Conservation (phyloP, 64 coral and sea anemone genomes). For the Cladopsammia gracilis region DNA sequence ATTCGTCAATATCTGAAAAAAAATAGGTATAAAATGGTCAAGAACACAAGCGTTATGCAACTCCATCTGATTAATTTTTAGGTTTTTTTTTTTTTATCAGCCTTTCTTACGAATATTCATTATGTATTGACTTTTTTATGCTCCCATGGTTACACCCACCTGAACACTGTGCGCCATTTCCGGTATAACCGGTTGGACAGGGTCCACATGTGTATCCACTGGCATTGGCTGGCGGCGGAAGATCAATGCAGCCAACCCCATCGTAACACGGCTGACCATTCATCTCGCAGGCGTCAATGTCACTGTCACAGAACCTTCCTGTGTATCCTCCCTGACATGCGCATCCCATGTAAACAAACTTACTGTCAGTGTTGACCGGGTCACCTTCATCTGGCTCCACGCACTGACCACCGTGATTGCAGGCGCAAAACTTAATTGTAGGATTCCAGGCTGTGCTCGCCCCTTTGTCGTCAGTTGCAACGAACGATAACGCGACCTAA, state of each 20-base stretch:
- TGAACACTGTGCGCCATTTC: not conserved
- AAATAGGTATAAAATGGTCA: not conserved
- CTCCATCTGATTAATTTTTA: too few relatives aligned
- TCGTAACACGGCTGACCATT: conserved; percentile 56
- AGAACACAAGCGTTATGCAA: too few relatives aligned
- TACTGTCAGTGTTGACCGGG: not conserved
- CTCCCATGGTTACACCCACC: not conserved
- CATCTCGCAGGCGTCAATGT: conserved; percentile 48
- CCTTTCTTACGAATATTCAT: too few relatives aligned
- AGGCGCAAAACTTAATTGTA: conserved; percentile 33
- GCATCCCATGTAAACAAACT: conserved; percentile 21
- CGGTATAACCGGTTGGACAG: not conserved
- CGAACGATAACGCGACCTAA: conserved; percentile 16
- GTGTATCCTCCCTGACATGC: conserved; percentile 40
- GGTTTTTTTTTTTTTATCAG: too few relatives aligned
- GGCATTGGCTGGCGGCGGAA: conserved; percentile 34
- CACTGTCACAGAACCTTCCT: conserved; percentile 56
- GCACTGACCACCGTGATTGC: conserved; percentile 22
- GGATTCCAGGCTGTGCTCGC: conserved; percentile 18
- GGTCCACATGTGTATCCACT: conserved; percentile 50
- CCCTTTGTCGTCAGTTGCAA: conserved; percentile 18
- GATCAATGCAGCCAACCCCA: conserved; percentile 19
- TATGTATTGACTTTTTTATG: too few relatives aligned
- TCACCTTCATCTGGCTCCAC: conserved; percentile 16
- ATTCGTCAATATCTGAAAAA: not conserved